Evolutionary conservation across 64 coral and sea anemone genomes (phyloP), one percentile per base, ranked within the genome.

Genomic region (Actinia tenebrosa): DNA sequence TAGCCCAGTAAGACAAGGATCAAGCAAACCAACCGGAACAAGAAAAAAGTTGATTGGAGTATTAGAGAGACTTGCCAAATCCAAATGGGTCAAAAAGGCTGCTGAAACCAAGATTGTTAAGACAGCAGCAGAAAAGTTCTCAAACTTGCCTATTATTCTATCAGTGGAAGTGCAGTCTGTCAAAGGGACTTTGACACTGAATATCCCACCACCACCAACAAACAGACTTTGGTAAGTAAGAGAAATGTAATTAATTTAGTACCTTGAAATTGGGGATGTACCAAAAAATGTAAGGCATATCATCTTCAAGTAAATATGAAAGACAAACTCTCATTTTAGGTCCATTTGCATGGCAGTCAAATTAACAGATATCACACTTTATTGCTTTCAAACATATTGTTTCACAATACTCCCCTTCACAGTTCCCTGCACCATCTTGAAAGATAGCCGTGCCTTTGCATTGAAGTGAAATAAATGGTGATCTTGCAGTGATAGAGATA

Each of bases 11-110:
- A 56, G 45, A 72, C 72, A 83, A 71, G 27, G 56, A 44, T 52
- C 62, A 62, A 86, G n/a, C 44, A 19, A 64, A 16, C 84, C 88
- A 53, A 45, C 86, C 19, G 91, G 91, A 30, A 52, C 94, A 84
- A 95, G 91, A 56, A 94, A 86, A 60, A 99, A 95, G 78, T 89
- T 99, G 30, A 83, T 99, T 37, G 89, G 93, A 60, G 91, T 99
- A 17, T 84, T 99, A 55, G 97, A 99, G 59, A 79, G 89, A 62
- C 88, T 99, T 87, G 97, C 97, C 43, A 99, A 99, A 63, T 95
- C 97, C 2, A 99, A 99, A 50, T 99, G 97, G 97, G 97, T 99
- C 3, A 95, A 99, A 86, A 99, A 95, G 64, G 97, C 97, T 60
- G 97, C 97, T 22, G 97, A 99, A 72, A 99, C 97, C 43, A 91